Evolutionary conservation across 2,888 invertebrate species (phyloP), one percentile per base, ranked within the genome.

Genomic region (Rotaria magnacalcarata): DNA sequence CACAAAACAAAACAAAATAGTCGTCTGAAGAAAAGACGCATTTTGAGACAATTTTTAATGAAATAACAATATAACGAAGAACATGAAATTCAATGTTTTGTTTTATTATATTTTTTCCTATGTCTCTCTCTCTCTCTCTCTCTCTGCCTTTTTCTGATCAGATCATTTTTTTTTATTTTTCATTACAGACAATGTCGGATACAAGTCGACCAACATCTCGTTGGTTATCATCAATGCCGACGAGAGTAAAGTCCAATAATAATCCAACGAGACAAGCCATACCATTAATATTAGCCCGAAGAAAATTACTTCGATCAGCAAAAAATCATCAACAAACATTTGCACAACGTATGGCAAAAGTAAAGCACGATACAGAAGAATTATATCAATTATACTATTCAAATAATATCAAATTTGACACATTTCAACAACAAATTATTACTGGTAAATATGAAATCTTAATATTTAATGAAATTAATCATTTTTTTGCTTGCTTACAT

Each of bases 331-430:
- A 43, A 47, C 24, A 24, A 47, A 43, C 47, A 47, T 80, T 80
- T n/a, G 1, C 24, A 21, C 19, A 80, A 67, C 10, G 27, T 80
- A 47, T 80, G 47, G 21, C 43, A 24, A 80, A 80, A 43, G 11
- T 47, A 2, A 16, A 14, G 19, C 24, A 80, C 11, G 47, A 80
- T 5, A 80, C 47, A 0, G 80, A 80, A 80, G 47, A 80, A 47
- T 24, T 80, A 80, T 43, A 47, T n/a, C 47, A 80, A n/a, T 6
- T 47, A 47, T 80, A 80, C 19, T 80, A 80, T 47, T 80, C 80
- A 80, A 80, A 43, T 80, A n/a, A 80, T 24, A 80, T 41, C 5
- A 47, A 47, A 43, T 3, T 80, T 47, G 80, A 80, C 47, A 24
- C 21, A n/a, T 80, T 80, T 80, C n/a, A 67, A 11, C 24, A n/a